A percentile compares a stretch with the other conserved stretches of the same genome.
phyloP scores from a whole-genome alignment of 1,140 invertebrate genomes.

The Helicoverpa zea region DNA sequence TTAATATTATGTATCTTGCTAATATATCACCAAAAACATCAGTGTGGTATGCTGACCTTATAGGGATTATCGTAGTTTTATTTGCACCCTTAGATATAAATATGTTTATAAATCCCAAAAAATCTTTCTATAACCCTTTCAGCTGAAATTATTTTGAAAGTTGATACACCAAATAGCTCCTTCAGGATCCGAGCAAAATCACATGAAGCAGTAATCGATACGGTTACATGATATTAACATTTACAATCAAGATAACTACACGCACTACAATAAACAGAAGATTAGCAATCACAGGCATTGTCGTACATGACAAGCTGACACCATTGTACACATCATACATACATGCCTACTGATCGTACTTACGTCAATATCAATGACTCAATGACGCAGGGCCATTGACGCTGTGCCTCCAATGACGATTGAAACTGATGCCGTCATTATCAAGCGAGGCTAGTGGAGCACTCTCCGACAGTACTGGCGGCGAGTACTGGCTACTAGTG shows the following conservation, averaged over 20 bases:
- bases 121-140: no score
- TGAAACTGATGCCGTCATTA: constrained; percentile 35
- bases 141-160: no score
- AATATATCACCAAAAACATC: constrained; percentile 12
- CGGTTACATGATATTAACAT: no score
- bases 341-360: background rate
- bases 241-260: no score
- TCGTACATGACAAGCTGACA: constrained; percentile 8
- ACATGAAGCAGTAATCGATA: no score
- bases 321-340: background rate
- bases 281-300: background rate
- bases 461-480: background rate
- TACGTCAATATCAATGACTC: background rate
- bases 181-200: no score
- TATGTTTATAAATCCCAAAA: no score
- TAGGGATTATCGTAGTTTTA: no score
- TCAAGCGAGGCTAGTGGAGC: background rate
- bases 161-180: no score
- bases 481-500: background rate
- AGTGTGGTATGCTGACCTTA: background rate
- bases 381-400: constrained; percentile 13
- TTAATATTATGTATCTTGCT: constrained; percentile 25
- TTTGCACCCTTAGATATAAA: no score
- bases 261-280: background rate
- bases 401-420: constrained; percentile 22